Conservation (phyloP, 2,113 vertebrate genomes). For the Petrocephalus zakoni region DNA sequence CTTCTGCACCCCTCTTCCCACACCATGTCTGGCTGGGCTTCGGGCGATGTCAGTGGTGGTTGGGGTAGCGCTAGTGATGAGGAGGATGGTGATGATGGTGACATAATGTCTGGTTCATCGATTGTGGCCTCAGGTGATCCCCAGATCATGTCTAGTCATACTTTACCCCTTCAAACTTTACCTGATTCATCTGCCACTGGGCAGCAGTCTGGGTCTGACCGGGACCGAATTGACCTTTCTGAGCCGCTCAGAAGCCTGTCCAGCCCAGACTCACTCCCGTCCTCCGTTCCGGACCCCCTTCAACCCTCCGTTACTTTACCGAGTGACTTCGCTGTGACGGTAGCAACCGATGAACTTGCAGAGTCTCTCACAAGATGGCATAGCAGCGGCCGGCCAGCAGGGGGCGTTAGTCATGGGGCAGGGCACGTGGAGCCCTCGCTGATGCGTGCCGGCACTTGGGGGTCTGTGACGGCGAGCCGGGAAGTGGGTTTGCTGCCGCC, state of each 20-base stretch:
- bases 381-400: slow-evolving; percentile 5
- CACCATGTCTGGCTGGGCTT: slow-evolving; percentile 59
- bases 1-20: slow-evolving; percentile 53
- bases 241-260: slow-evolving; percentile 54
- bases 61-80: slow-evolving; percentile 34
- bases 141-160: slow-evolving; percentile 56
- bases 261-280: slow-evolving; percentile 53
- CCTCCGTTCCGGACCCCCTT: slow-evolving; percentile 52
- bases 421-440: slow-evolving; percentile 41
- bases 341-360: slow-evolving; percentile 51
- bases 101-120: slow-evolving; percentile 68
- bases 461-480: slow-evolving; percentile 37
- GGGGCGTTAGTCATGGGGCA: slow-evolving; percentile 37
- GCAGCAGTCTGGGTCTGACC: slow-evolving; percentile 53
- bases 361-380: slow-evolving; percentile 55
- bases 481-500: neutral
- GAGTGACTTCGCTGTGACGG: slow-evolving; percentile 63
- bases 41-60: slow-evolving; percentile 57
- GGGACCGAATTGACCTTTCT: slow-evolving; percentile 50
- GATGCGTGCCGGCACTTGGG: slow-evolving; percentile 33
- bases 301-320: slow-evolving; percentile 65
- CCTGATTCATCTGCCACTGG: slow-evolving; percentile 54
- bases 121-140: slow-evolving; percentile 46
- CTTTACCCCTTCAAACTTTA: slow-evolving; percentile 62
- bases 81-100: slow-evolving; percentile 52